These are phyloP conservation scores for Sphaerophoria rueppellii DNA, from an alignment of 2,888 invertebrate genomes.

Conservation along the genomic window DNA sequence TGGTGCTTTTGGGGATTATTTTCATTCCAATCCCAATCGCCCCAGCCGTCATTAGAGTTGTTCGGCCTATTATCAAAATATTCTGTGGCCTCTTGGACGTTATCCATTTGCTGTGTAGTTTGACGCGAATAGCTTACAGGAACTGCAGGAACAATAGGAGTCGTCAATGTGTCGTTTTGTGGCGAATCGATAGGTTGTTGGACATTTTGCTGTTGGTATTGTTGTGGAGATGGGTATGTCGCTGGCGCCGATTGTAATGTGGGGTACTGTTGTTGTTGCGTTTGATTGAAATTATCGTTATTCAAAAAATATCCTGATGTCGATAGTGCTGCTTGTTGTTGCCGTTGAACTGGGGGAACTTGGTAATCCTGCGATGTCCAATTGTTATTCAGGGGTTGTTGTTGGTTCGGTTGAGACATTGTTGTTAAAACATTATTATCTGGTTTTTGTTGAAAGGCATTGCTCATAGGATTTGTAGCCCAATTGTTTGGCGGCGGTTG, in stretches of 20 bases:
- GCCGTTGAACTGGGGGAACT: not conserved
- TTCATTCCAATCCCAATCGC: conserved; percentile 80
- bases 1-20: conserved; percentile 64
- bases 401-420: conserved; percentile 5
- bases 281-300: conserved; percentile 62
- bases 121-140: conserved; percentile 60
- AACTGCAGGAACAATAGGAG: not conserved
- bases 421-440: conserved; percentile 25
- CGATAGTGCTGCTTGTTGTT: conserved; percentile 29
- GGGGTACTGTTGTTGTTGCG: conserved; percentile 45
- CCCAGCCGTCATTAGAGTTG: conserved; percentile 79
- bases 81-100: conserved; percentile 35
- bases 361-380: conserved; percentile 45
- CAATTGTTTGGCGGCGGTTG: conserved; percentile 53
- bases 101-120: conserved; percentile 68
- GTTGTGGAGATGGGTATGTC: conserved; percentile 44
- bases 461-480: conserved; percentile 41
- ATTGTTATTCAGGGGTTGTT: conserved; percentile 37
- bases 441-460: conserved; percentile 46
- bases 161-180: not conserved
- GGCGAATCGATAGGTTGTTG: conserved; percentile 29
- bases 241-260: conserved; percentile 55
- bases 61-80: conserved; percentile 73
- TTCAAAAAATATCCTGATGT: conserved; percentile 66
- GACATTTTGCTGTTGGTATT: conserved; percentile 41